phyloP scores from a whole-genome alignment of 2,888 invertebrate genomes.

The Zygogramma bicolorata region DNA sequence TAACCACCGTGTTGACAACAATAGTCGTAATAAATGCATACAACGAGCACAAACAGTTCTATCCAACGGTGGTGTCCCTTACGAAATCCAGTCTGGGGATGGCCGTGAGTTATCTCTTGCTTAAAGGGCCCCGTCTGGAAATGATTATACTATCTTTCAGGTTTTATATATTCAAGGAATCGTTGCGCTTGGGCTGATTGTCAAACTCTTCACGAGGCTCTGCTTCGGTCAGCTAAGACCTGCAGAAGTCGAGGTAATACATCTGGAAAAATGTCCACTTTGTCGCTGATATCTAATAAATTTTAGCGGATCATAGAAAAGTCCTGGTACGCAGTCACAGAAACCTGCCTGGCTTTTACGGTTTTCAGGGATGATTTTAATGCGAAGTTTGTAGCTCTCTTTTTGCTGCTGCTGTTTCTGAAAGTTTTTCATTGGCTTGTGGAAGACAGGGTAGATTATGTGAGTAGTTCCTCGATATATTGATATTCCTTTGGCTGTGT shows the following conservation, averaged over 20 bases:
- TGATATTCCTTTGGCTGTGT: no score
- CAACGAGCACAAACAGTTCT: constrained; percentile 99
- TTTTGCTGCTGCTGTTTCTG: constrained; percentile 94
- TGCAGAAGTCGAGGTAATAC: constrained; percentile 1
- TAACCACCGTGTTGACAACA: constrained; percentile 87
- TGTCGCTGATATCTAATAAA: neutral
- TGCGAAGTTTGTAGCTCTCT: constrained; percentile 96
- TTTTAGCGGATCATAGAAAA: constrained; percentile 94
- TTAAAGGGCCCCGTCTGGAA: neutral
- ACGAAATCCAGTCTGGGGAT: constrained; percentile 99
- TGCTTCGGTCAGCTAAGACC: constrained; percentile 96
- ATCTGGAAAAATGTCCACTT: neutral
- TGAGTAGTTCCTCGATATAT: no score
- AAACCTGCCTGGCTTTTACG: constrained; percentile 98
- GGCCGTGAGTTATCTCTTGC: constrained; percentile 84
- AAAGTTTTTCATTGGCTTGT: constrained; percentile 99
- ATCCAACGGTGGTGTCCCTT: constrained; percentile 98
- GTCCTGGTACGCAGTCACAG: constrained; percentile 99
- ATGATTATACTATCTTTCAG: constrained; percentile 71
- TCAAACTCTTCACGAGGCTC: constrained; percentile 90
- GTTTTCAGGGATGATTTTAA: constrained; percentile 99
- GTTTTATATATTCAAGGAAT: constrained; percentile 97
- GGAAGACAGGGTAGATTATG: constrained; percentile 98
- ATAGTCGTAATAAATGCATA: constrained; percentile 97
- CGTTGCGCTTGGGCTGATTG: constrained; percentile 91